Evolutionary conservation across 2,113 vertebrate species (phyloP), one percentile per base, ranked within the genome.

Genomic region (Hippotragus niger): DNA sequence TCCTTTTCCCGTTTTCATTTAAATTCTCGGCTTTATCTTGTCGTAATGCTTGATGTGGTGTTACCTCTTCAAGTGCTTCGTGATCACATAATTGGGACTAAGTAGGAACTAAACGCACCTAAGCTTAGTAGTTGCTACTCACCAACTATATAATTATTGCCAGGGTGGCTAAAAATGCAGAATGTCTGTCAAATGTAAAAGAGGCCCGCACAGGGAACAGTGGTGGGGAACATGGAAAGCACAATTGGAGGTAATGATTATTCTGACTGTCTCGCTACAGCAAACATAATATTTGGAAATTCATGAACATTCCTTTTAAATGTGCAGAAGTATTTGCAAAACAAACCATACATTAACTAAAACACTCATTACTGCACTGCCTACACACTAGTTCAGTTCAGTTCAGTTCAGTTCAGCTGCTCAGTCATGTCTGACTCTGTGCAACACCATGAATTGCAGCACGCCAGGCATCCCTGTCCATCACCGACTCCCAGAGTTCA

Each of bases 231-330:
- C 71, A 52, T 87, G 78, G 96, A 97, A 98, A 95, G 80, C 97
- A 89, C 91, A 98, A 85, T 57, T 95, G 93, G 89, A 96, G 96
- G 95, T 85, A 91, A 95, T 88, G 87, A 96, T 95, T 90, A 97
- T 55, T 92, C 47, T 45, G 47, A 94, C 45, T 90, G 40, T 94
- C 74, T 90, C 97, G 47, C 53, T 83, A 88, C 7, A 86, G 91
- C 52, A 98, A 97, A 89, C 88, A 71, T 52, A 94, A 90, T 82
- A 98, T 98, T 98, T 98, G 76, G 97, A 97, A 98, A 62, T 95
- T 97, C 58, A 96, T 92, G 86, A 96, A 58, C 52, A 55, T 90
- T 97, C 43, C 87, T 98, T 97, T 97, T 84, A 78, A 88, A 95
- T 80, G 43, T 83, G 95, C 50, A 71, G 29, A 97, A 94, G 12